These are phyloP conservation scores for Agrochola lota DNA, from an alignment of 2,888 invertebrate genomes.

Conservation along the genomic window DNA sequence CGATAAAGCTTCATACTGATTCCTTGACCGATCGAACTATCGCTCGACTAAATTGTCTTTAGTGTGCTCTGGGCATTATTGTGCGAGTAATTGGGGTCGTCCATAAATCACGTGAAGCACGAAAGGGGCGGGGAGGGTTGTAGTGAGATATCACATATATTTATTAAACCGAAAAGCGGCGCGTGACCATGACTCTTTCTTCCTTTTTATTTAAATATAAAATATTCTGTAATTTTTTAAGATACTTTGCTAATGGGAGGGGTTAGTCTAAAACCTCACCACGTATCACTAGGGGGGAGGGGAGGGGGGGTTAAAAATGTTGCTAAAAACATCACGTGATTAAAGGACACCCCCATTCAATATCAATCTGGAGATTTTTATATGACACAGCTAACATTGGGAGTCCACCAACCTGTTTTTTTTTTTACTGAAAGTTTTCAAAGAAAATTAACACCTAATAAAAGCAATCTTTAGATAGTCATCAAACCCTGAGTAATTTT, in stretches of 20 bases:
- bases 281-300: no score
- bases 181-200: no score
- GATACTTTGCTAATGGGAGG: no score
- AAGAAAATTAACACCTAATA: slow-evolving; percentile 16
- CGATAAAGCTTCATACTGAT: background rate
- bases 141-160: no score
- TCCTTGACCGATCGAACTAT: background rate
- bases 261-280: no score
- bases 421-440: background rate
- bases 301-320: no score
- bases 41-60: background rate
- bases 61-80: background rate
- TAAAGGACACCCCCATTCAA: background rate
- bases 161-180: no score
- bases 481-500: slow-evolving; percentile 21
- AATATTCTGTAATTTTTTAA: no score
- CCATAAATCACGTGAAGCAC: no score
- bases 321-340: no score
- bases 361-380: slow-evolving; percentile 9
- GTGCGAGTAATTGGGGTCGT: background rate
- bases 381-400: slow-evolving; percentile 20
- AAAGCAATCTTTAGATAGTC: background rate
- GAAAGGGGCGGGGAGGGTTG: no score
- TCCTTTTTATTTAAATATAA: no score
- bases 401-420: background rate